phyloP scores from a whole-genome alignment of 2,113 vertebrate species.

The Amblyornis subalaris region DNA sequence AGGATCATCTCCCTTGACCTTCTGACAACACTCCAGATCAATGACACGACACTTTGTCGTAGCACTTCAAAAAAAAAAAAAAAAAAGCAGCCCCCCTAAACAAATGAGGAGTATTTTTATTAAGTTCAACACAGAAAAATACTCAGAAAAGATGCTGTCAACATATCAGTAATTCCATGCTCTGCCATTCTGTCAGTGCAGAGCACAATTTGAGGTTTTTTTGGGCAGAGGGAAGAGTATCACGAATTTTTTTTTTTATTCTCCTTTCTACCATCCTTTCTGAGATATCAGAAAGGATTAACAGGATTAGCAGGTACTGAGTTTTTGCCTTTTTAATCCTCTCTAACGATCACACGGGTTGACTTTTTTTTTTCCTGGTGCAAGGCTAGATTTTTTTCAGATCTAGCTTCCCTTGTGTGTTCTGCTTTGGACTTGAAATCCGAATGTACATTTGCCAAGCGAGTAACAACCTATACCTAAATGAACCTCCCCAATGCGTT shows the following conservation, averaged over 20 bases:
- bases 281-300: background rate
- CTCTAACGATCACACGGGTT: background rate
- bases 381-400: background rate
- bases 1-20: background rate
- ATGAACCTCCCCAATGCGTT: fast-evolving
- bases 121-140: background rate
- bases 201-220: background rate
- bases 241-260: background rate
- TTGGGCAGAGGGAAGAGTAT: fast-evolving
- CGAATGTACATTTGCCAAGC: fast-evolving
- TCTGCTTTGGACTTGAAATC: background rate
- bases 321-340: background rate
- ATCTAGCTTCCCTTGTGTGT: background rate
- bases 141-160: background rate
- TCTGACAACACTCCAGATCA: background rate
- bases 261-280: background rate
- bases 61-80: background rate
- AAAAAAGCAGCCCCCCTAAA: fast-evolving
- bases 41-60: fast-evolving
- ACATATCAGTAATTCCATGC: background rate
- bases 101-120: background rate
- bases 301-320: fast-evolving
- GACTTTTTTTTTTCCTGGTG: background rate
- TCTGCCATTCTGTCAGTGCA: background rate
- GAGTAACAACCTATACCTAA: background rate